Evolutionary conservation across 2,113 vertebrate genomes (phyloP).

Genomic region (Ochotona curzoniae): DNA sequence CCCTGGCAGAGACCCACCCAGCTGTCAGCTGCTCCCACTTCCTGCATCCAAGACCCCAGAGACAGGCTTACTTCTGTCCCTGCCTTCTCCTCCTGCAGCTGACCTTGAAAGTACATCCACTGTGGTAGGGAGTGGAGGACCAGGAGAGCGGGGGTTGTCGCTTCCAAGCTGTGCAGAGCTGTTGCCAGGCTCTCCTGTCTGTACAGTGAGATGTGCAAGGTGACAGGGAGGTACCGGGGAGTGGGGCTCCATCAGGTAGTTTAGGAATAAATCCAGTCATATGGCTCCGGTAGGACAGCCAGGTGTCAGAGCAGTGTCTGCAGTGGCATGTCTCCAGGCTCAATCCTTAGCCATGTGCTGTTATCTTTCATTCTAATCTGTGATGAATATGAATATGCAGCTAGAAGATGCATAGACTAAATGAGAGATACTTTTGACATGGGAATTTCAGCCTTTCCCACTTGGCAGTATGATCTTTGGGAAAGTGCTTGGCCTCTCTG

Average conservation of each 20-base stretch:
- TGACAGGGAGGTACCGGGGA: not conserved
- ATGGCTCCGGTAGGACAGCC: fast-evolving
- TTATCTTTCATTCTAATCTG: not conserved
- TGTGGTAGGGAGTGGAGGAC: not conserved
- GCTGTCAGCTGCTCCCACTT: not conserved
- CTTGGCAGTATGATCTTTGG: not conserved
- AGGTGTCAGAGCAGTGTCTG: not conserved
- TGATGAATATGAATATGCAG: not conserved
- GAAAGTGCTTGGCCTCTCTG: not conserved
- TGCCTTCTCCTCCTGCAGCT: not conserved
- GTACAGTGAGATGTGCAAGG: not conserved
- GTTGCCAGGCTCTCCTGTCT: not conserved
- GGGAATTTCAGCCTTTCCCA: not conserved
- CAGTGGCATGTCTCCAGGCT: not conserved
- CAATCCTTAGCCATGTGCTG: not conserved
- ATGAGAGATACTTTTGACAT: not conserved
- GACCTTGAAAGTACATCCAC: not conserved
- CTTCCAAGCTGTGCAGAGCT: not conserved
- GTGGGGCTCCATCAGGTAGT: not conserved
- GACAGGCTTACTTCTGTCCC: not conserved
- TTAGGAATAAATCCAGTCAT: not conserved
- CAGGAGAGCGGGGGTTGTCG: not conserved
- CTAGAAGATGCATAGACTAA: not conserved
- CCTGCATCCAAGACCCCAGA: not conserved
- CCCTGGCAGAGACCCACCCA: not conserved